Evolutionary conservation across 2,888 invertebrate genomes (phyloP), one percentile per base, ranked within the genome.

Genomic region (Ophion costatus): DNA sequence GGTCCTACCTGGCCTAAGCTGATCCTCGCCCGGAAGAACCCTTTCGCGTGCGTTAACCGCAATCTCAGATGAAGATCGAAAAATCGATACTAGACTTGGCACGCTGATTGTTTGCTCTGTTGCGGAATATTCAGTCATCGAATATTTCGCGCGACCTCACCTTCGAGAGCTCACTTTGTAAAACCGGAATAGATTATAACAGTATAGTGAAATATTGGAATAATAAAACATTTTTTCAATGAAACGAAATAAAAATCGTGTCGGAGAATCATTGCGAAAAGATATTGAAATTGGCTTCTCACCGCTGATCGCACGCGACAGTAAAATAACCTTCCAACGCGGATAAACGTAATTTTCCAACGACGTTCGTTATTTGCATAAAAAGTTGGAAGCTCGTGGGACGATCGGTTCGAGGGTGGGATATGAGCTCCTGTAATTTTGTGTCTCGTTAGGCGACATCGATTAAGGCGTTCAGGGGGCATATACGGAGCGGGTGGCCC

Each of bases 401-500:
- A n/a, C 20, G 20, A 67, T 22, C 14, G 69, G 69, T 64, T 45
- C n/a, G 33, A 9, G 51, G 56, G 57, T 24, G 76, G 29, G 64
- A 69, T 42, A 71, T 59, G 64, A 82, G 79, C 45, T 63, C 17
- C 70, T 78, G 71, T 56, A 84, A 82, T 82, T 79, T 71, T 84
- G 64, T 86, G 80, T 86, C 78, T 81, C 75, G 80, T 89, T 88
- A 92, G 92, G 73, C 91, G 91, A 63, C 91, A 90, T 83, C 90
- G 90, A 77, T 91, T 85, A 66, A 80, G 90, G 33, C 91, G 90
- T 78, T 88, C 90, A 79, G 89, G 90, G 69, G 29, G 29, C 29
- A 89, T 92, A 86, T 92, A 92, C 86, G 90, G 92, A 42, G 86
- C 90, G 67, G 87, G 89, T 81, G 89, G 90, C 29, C 92, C 92